Base-by-base conservation (phyloP, 2,113 vertebrate genomes). In the Dascyllus trimaculatus region DNA sequence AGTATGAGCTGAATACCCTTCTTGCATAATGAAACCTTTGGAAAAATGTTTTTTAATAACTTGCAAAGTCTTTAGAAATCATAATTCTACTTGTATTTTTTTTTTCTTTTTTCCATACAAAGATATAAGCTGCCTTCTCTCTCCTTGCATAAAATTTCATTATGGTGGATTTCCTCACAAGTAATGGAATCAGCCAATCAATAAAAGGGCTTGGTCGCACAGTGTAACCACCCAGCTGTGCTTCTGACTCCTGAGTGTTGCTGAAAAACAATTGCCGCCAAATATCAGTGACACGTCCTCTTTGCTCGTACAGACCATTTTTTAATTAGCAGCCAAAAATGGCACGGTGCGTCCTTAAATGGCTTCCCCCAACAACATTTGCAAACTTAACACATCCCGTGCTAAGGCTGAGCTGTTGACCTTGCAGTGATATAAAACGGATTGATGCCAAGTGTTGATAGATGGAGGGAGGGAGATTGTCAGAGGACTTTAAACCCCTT, bases 401-500 rank as follows among this genome's bases (percentile, higher is more conserved):
- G 19, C 46, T 49, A 35, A 25, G 24, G 67, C 70, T 54, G 52
- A 49, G 74, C 77, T 71, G 70, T 49, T 86, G 89, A 87, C 82
- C 82, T 87, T 82, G 82, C 57, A 58, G 49, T 78, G 76, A 87
- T 82, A 72, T 68, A 84, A 83, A 78, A 69, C 75, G 59, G 67
- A 71, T 74, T 67, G 51, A 82, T 86, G 82, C 76, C 85, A 68
- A 75, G 49, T 18, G 14, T 40, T 73, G 80, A 91, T 81, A 81
- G 80, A 85, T 80, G 45, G 54, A 66, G 56, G 69, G 57, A 57
- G 63, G 32, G 24, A 68, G 70, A 78, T 65, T 80, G 75, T 81
- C 78, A 60, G 70, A 80, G 68, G 68, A 65, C 67, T 90, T 85
- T 76, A 83, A 84, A 84, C 73, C 77, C 77, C 78, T 70, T 75